These are phyloP conservation scores for Catocala nupta DNA, from an alignment of 2,888 invertebrate genomes.

Conservation along the genomic window DNA sequence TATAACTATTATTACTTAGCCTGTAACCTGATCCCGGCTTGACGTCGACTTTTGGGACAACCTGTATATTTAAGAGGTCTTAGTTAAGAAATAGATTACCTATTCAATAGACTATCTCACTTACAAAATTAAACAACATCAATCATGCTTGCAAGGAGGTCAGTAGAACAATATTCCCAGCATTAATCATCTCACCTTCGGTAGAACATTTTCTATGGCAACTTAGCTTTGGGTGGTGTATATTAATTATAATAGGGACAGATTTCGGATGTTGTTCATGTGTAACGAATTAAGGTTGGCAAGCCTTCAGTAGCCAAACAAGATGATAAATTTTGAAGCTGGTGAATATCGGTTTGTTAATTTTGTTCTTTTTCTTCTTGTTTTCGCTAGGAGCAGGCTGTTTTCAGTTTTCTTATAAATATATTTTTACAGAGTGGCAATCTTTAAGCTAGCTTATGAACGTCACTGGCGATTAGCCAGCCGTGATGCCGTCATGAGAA, in stretches of 20 bases:
- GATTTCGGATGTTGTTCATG: constrained; percentile 10
- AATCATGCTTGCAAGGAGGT: constrained; percentile 14
- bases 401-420: too few relatives aligned
- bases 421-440: too few relatives aligned
- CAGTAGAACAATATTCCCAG: constrained; percentile 12
- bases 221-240: constrained; percentile 7
- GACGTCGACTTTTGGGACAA: too few relatives aligned
- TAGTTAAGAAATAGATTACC: too few relatives aligned
- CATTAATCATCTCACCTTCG: constrained; percentile 24
- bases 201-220: constrained; percentile 10
- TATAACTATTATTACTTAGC: too few relatives aligned
- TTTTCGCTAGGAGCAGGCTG: too few relatives aligned
- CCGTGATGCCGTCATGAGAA: too few relatives aligned
- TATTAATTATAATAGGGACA: constrained; percentile 19
- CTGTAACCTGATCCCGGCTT: too few relatives aligned
- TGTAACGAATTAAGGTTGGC: not conserved
- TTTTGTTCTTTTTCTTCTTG: too few relatives aligned
- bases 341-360: too few relatives aligned
- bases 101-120: constrained; percentile 9
- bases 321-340: not conserved
- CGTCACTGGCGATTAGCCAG: too few relatives aligned
- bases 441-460: too few relatives aligned
- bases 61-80: not conserved
- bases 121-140: constrained; percentile 18
- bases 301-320: not conserved